These are phyloP conservation scores for Bos indicus DNA, from an alignment of 2,113 vertebrate genomes.

Conservation along the genomic window DNA sequence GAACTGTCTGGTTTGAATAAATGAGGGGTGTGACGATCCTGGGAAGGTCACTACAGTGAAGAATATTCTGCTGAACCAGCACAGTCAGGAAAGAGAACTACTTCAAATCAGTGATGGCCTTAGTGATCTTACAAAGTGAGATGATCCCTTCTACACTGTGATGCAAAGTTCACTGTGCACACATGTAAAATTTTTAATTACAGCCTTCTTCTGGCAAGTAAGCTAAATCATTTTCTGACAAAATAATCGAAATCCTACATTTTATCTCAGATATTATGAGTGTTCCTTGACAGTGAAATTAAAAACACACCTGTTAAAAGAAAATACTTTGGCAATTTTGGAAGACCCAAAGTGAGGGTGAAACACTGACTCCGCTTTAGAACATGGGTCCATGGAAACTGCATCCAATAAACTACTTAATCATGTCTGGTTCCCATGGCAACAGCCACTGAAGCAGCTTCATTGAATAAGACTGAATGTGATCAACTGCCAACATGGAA, in stretches of 20 bases:
- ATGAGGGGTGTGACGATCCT: not conserved
- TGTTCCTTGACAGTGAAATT: not conserved
- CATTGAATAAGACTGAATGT: not conserved
- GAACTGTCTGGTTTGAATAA: not conserved
- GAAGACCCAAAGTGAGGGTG: not conserved
- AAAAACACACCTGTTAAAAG: not conserved
- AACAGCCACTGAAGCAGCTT: slow-evolving; percentile 20
- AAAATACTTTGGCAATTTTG: not conserved
- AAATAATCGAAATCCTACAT: not conserved
- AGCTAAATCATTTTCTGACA: not conserved
- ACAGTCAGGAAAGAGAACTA: not conserved
- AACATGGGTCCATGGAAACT: not conserved
- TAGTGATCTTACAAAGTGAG: not conserved
- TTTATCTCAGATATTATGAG: not conserved
- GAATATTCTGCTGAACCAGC: not conserved
- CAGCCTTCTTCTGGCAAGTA: not conserved
- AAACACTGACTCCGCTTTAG: not conserved
- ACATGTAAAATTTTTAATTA: accelerated
- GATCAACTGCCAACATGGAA: not conserved
- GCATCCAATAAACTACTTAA: not conserved
- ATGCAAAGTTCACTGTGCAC: not conserved
- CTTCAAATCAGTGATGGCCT: not conserved
- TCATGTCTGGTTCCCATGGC: slow-evolving; percentile 37
- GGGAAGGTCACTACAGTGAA: not conserved
- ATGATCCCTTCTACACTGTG: not conserved